Evolutionary conservation across 2,797 vertebrate genomes (phyloP).

Genomic region (Poecilia wingei): DNA sequence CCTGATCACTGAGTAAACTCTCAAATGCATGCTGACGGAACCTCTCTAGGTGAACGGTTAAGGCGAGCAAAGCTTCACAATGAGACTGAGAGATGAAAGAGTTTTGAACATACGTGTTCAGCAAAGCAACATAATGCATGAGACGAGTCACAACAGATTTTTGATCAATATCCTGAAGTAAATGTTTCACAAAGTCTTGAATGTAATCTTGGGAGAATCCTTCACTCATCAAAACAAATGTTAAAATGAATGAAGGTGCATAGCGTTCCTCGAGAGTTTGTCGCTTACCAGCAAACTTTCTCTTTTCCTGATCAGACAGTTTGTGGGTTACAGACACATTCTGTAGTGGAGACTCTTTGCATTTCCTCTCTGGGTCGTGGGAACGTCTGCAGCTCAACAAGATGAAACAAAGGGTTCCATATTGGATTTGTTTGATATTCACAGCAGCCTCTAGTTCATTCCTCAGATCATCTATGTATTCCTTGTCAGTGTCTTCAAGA

Average conservation of each 20-base stretch:
- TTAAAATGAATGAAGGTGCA: constrained; percentile 79
- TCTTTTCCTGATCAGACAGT: constrained; percentile 79
- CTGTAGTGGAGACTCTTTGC: constrained; percentile 75
- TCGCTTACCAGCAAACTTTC: constrained; percentile 76
- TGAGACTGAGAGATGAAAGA: constrained; percentile 86
- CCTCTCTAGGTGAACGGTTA: constrained; percentile 60
- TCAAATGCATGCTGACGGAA: constrained; percentile 76
- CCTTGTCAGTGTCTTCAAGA: constrained; percentile 83
- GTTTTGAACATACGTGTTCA: constrained; percentile 85
- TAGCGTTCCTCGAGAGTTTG: constrained; percentile 66
- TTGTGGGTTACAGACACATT: constrained; percentile 87
- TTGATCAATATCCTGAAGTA: constrained; percentile 79
- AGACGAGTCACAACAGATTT: constrained; percentile 71
- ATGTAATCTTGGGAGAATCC: constrained; percentile 78
- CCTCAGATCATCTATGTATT: constrained; percentile 81
- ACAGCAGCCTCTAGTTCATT: constrained; percentile 74
- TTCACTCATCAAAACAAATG: constrained; percentile 86
- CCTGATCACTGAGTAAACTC: constrained; percentile 76
- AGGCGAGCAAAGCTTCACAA: constrained; percentile 81
- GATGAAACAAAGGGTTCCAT: constrained; percentile 79
- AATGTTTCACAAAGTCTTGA: constrained; percentile 76
- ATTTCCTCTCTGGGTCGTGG: constrained; percentile 78
- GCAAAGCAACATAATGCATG: constrained; percentile 83
- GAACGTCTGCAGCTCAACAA: constrained; percentile 83
- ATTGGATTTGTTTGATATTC: constrained; percentile 67